Conservation (phyloP, 2,888 invertebrate species). For the Tubulanus polymorphus region DNA sequence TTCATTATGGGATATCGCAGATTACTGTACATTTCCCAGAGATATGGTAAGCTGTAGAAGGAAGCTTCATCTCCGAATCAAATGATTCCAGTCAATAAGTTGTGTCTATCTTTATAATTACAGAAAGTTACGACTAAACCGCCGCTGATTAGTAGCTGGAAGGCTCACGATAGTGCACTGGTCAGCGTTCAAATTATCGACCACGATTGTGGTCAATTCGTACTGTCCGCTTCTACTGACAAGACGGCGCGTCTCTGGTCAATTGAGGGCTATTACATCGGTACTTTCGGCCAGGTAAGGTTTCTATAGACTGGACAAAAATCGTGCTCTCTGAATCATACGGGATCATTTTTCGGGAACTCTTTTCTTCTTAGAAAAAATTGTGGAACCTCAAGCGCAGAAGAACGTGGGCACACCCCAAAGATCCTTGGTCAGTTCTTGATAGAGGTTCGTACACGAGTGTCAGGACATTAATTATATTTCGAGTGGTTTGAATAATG, state of each 20-base stretch:
- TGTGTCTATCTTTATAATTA: conserved; percentile 8
- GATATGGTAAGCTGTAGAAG: conserved; percentile 19
- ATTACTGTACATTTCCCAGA: conserved; percentile 35
- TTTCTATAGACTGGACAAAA: not conserved
- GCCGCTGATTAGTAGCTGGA: conserved; percentile 32
- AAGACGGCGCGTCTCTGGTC: conserved; percentile 48
- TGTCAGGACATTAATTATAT: too few relatives aligned
- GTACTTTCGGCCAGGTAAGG: conserved; percentile 50
- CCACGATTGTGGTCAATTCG: conserved; percentile 35
- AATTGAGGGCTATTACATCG: conserved; percentile 41
- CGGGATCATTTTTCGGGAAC: not conserved
- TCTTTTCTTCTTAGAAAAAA: conserved; percentile 27
- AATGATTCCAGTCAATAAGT: not conserved
- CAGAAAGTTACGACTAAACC: conserved; percentile 34
- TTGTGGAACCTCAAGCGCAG: conserved; percentile 41
- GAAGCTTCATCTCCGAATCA: too few relatives aligned
- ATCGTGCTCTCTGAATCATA: not conserved
- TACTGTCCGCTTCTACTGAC: conserved; percentile 49
- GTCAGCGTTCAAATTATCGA: conserved; percentile 47
- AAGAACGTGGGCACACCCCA: conserved; percentile 41
- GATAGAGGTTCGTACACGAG: too few relatives aligned
- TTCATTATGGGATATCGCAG: conserved; percentile 41
- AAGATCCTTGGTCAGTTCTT: conserved; percentile 30
- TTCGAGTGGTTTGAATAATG: too few relatives aligned
- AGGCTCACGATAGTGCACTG: conserved; percentile 45